phyloP scores from a whole-genome alignment of 2,797 vertebrate species.

The Falco novaeseelandiae region DNA sequence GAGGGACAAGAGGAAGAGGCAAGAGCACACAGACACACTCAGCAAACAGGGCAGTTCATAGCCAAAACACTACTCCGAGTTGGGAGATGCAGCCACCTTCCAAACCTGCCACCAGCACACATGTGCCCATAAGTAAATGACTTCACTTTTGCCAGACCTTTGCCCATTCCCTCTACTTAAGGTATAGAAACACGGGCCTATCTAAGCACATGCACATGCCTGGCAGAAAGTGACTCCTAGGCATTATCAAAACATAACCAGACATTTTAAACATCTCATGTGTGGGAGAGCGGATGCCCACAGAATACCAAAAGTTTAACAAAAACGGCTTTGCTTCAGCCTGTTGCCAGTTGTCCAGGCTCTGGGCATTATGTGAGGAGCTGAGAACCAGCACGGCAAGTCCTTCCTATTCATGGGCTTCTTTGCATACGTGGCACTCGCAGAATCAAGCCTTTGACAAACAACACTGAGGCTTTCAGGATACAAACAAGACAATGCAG shows the following conservation, averaged over 20 bases:
- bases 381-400: neutral
- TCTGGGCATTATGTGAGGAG: neutral
- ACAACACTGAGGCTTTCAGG: constrained; percentile 64
- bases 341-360: neutral
- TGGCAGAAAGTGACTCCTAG: neutral
- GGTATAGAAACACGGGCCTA: accelerated
- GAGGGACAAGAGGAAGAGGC: neutral
- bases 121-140: accelerated
- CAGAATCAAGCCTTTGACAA: constrained; percentile 48
- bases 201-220: neutral
- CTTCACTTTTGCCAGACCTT: neutral
- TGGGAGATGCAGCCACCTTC: neutral
- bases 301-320: neutral
- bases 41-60: accelerated
- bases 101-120: neutral
- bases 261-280: neutral
- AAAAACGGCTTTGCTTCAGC: neutral
- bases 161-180: neutral
- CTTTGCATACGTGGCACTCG: constrained; percentile 35
- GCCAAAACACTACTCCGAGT: neutral
- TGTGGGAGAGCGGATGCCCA: neutral
- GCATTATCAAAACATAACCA: neutral
- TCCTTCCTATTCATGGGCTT: neutral
- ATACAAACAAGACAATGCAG: constrained; percentile 49
- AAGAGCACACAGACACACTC: accelerated